Conservation (phyloP, 2,888 invertebrate species). For the Atethmia centrago region DNA sequence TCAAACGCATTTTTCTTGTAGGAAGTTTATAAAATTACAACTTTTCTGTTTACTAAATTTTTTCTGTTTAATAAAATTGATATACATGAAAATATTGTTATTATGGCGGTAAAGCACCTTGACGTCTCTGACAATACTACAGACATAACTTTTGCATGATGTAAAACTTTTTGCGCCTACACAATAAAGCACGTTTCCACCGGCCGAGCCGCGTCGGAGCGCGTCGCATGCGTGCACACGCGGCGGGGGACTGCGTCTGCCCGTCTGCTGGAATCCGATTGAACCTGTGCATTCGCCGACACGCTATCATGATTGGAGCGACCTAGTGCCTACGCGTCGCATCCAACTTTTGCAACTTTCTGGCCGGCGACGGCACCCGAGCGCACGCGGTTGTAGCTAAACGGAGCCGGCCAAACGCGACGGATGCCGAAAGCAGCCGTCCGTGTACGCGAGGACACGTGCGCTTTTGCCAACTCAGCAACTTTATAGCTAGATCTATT, state of each 20-base stretch:
- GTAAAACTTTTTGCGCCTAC: not conserved
- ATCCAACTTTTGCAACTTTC: not conserved
- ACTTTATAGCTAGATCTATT: too few relatives aligned
- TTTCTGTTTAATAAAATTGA: not conserved
- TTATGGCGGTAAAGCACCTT: too few relatives aligned
- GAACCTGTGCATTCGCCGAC: too few relatives aligned
- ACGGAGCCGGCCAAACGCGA: not conserved
- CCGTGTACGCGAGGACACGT: too few relatives aligned
- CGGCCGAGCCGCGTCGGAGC: not conserved
- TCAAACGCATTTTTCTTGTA: not conserved
- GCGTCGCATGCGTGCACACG: not conserved
- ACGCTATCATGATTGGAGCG: not conserved
- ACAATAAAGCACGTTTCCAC: not conserved
- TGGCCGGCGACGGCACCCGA: too few relatives aligned
- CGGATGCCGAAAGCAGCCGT: not conserved
- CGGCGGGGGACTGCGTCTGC: too few relatives aligned
- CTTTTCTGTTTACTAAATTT: not conserved
- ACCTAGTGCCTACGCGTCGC: not conserved
- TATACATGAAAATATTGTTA: not conserved
- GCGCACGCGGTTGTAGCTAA: not conserved
- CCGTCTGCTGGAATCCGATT: not conserved
- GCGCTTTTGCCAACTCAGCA: too few relatives aligned
- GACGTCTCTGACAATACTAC: not conserved
- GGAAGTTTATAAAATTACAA: conserved; percentile 15
- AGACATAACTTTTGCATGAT: not conserved